Evolutionary conservation across 2,888 invertebrate species (phyloP).

Genomic region (Ormyrus thymus): DNA sequence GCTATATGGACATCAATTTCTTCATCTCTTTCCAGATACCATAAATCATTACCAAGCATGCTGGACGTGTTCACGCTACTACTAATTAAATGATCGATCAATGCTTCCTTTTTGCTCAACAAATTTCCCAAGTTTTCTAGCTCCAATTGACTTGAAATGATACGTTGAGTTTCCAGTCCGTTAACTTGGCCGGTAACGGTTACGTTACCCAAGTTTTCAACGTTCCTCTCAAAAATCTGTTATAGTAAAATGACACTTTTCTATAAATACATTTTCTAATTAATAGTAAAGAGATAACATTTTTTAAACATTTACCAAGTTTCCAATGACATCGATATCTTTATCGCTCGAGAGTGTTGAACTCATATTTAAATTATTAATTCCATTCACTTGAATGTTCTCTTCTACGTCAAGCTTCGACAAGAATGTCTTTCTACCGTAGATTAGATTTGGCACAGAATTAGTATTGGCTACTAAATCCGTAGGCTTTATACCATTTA

Average conservation of each 20-base stretch:
- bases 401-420: conserved; percentile 59
- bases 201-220: conserved; percentile 51
- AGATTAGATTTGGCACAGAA: conserved; percentile 57
- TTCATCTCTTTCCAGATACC: conserved; percentile 63
- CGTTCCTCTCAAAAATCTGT: conserved; percentile 61
- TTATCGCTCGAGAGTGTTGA: conserved; percentile 60
- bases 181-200: conserved; percentile 59
- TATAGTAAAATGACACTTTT: background rate
- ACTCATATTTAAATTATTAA: conserved; percentile 60
- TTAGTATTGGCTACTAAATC: conserved; percentile 60
- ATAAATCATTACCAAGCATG: conserved; percentile 54
- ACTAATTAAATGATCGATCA: background rate
- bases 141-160: background rate
- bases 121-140: background rate
- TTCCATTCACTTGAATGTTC: conserved; percentile 50
- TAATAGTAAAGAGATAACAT: conserved; percentile 1
- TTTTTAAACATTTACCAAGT: conserved; percentile 60
- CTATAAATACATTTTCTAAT: background rate
- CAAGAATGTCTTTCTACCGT: conserved; percentile 59
- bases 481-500: conserved; percentile 62
- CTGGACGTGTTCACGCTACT: background rate
- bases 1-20: conserved; percentile 57
- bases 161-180: conserved; percentile 5
- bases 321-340: conserved; percentile 62
- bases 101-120: conserved; percentile 6